Evolutionary conservation across 2,113 vertebrate species (phyloP).

Genomic region (Clarias gariepinus): DNA sequence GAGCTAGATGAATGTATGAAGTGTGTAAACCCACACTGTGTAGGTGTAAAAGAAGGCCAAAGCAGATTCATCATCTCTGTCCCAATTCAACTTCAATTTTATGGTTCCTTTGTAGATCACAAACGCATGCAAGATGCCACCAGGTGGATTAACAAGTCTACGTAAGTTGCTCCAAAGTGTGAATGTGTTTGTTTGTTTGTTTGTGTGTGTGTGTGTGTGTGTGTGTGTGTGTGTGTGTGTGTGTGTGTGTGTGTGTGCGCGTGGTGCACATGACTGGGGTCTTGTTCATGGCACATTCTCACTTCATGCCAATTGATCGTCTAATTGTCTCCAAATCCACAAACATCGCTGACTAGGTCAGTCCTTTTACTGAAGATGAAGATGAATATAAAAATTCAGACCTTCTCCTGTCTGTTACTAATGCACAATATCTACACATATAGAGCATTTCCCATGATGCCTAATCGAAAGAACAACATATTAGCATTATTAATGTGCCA

Average conservation of each 20-base stretch:
- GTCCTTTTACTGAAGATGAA: neutral
- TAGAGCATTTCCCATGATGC: neutral
- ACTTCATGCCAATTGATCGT: neutral
- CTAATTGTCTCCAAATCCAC: neutral
- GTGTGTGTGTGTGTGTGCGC: too few species aligned
- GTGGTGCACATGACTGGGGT: neutral
- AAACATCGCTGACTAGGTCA: neutral
- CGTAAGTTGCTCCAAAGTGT: neutral
- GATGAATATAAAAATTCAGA: neutral
- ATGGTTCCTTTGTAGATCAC: neutral
- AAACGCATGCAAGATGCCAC: neutral
- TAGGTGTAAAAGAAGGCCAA: neutral
- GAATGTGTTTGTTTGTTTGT: too few species aligned
- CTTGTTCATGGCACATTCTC: neutral
- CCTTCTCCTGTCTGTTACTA: neutral
- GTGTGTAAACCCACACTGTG: neutral
- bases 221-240: too few species aligned
- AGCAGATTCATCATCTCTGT: neutral
- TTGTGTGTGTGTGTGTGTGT: too few species aligned
- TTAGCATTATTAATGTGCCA: slow-evolving; percentile 67
- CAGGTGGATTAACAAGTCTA: neutral
- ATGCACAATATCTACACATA: neutral
- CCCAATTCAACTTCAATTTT: neutral
- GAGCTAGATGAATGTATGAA: too few species aligned
- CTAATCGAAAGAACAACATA: slow-evolving; percentile 56